These are phyloP conservation scores for Athetis lepigone DNA, from an alignment of 2,888 invertebrate species.

Conservation along the genomic window DNA sequence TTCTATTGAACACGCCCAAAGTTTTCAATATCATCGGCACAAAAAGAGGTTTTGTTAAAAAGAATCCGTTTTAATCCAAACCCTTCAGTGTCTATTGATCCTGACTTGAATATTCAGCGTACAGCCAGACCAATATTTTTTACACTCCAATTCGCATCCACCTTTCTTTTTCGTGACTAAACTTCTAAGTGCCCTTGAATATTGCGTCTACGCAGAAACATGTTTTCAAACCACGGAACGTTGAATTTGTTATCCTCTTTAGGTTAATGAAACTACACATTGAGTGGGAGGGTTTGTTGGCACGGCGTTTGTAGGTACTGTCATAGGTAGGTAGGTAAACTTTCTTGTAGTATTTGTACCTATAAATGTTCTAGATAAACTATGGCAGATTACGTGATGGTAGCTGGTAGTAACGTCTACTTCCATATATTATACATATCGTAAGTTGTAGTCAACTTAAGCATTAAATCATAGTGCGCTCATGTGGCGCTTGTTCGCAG, in stretches of 20 bases:
- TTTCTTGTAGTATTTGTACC: neutral
- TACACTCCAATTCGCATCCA: constrained; percentile 72
- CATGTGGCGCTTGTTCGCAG: too few relatives aligned
- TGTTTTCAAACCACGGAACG: constrained; percentile 56
- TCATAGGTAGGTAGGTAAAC: constrained; percentile 9
- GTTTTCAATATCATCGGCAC: constrained; percentile 41
- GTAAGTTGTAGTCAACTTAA: too few relatives aligned
- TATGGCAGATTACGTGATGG: too few relatives aligned
- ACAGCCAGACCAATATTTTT: constrained; percentile 72
- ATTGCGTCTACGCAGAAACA: constrained; percentile 62
- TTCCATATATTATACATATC: too few relatives aligned
- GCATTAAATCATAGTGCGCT: too few relatives aligned
- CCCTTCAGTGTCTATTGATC: constrained; percentile 69
- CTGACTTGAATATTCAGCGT: constrained; percentile 71
- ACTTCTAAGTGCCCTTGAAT: constrained; percentile 67
- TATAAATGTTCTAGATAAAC: neutral
- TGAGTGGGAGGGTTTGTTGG: constrained; percentile 13
- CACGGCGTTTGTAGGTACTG: neutral
- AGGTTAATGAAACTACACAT: constrained; percentile 53
- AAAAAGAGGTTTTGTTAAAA: constrained; percentile 51
- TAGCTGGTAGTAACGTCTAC: too few relatives aligned
- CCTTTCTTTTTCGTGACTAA: constrained; percentile 75
- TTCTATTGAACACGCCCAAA: constrained; percentile 10
- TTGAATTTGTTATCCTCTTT: constrained; percentile 51
- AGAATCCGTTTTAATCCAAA: constrained; percentile 67